Percentiles rank a stretch among this genome's conserved stretches.
phyloP scores from a whole-genome alignment of 2,113 vertebrate genomes.

The Camelus dromedarius region DNA sequence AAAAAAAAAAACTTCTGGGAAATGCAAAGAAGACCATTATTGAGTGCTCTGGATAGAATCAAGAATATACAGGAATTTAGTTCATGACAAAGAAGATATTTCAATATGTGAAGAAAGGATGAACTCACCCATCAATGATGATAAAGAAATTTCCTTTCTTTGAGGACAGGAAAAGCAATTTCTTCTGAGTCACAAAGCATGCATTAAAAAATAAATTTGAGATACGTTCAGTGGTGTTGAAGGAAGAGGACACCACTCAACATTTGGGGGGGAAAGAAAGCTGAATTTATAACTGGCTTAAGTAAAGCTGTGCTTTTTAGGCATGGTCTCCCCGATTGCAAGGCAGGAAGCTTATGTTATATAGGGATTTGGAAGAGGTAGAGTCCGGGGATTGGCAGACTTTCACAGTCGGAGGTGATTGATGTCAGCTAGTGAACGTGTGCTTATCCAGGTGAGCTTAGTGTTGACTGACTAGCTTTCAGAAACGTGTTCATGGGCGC shows the following conservation, averaged over 20 bases:
- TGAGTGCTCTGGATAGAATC: background rate
- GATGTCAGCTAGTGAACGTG: background rate
- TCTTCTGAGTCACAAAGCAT: background rate
- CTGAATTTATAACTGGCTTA: background rate
- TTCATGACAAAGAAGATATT: background rate
- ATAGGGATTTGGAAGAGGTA: background rate
- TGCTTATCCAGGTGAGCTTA: fast-evolving
- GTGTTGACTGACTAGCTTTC: background rate
- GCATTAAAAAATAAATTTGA: background rate
- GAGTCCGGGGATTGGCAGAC: too few relatives aligned
- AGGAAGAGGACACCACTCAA: background rate
- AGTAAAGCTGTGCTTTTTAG: background rate
- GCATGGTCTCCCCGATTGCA: background rate
- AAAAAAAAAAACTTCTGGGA: background rate
- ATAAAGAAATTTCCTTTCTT: background rate
- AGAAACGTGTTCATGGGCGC: too few relatives aligned
- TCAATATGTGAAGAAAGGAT: background rate
- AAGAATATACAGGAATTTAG: background rate
- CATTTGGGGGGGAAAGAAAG: background rate
- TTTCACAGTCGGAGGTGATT: background rate
- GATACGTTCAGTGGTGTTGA: background rate
- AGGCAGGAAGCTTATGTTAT: background rate
- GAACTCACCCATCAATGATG: background rate
- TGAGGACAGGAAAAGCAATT: background rate
- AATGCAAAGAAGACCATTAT: background rate